Evolutionary conservation across 30 jellyfish, hydroid and myxozoan species (phyloP).

Genomic region (Hydractinia symbiolongicarpus): DNA sequence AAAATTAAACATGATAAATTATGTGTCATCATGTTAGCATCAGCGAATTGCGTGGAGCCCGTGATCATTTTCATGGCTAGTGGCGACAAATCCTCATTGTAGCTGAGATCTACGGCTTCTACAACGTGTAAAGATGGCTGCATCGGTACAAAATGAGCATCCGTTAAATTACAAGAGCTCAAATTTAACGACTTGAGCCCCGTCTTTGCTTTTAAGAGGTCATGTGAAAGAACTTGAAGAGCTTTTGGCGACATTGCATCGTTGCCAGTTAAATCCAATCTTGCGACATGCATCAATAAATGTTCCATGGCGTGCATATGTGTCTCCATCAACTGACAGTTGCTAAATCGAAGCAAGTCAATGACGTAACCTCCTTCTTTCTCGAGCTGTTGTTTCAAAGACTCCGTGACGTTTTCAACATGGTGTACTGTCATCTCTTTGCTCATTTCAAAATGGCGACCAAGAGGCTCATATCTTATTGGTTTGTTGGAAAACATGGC

Average conservation of each 20-base stretch:
- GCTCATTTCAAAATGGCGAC: slow-evolving; percentile 8
- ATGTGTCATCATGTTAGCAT: not conserved
- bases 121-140: not conserved
- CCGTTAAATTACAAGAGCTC: not conserved
- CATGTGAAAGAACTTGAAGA: not conserved
- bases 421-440: slow-evolving; percentile 8
- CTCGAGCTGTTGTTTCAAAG: not conserved
- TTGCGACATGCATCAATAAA: slow-evolving; percentile 4
- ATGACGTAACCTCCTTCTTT: not conserved
- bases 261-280: slow-evolving; percentile 2
- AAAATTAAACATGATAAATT: not conserved
- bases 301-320: not conserved
- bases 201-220: not conserved
- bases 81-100: not conserved
- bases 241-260: slow-evolving; percentile 5
- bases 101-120: not conserved
- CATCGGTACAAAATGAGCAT: not conserved
- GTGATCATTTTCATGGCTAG: slow-evolving; percentile 13
- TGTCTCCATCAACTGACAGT: not conserved
- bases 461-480: not conserved
- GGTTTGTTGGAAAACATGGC: not conserved
- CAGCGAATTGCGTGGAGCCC: not conserved
- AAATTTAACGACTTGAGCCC: not conserved
- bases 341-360: slow-evolving; percentile 7
- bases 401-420: slow-evolving; percentile 1